Base-by-base conservation (phyloP, 2,113 vertebrate genomes). In the Syngnathoides biaculeatus region DNA sequence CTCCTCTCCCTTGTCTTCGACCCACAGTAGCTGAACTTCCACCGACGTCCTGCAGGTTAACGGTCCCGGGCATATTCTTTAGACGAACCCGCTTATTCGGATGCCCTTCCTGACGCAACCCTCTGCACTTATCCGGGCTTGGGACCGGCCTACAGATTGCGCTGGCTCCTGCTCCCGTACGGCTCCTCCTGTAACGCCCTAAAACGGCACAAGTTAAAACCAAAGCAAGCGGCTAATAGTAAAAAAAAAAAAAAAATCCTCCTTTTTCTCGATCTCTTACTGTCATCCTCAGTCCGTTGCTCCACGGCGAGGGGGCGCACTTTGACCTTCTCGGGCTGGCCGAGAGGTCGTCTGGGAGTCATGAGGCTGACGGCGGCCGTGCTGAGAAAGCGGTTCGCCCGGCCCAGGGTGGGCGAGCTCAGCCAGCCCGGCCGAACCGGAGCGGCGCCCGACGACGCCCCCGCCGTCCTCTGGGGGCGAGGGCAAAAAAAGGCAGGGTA, bases 371-470 rank as follows among this genome's bases (percentile, higher is more conserved):
- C 94, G 0, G 97, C 95, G 0, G 96, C 96, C 0, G 96, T 97
- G 91, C 96, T 98, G 72, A 99, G 92, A 84, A 99, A 98, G 24
- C 96, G 94, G 71, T 98, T 98, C 66, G 97, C 95, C 59, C 97
- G 93, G 39, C 97, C 96, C 84, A 97, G 79, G 0, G 97, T 98
- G 2, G 97, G 97, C 26, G 97, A 99, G 77, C 96, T 98, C 74
- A 99, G 86, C 96, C 96, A 98, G 85, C 94, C 93, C 12, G 95
- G 95, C 63, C 96, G 90, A 9, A 95, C 93, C 30, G 97, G 85
- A 5, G 95, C 92, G 0, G 94, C 95, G 0, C 95, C 95, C 20
- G 95, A 94, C 26, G 92, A 82, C 6, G 96, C 91, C 0, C 95
- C 94, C n/a, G 92, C 82, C 0, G 94, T 93, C 68, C 96, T 93